Base-by-base conservation (phyloP, 1,140 invertebrate genomes). In the Drosophila orosa region DNA sequence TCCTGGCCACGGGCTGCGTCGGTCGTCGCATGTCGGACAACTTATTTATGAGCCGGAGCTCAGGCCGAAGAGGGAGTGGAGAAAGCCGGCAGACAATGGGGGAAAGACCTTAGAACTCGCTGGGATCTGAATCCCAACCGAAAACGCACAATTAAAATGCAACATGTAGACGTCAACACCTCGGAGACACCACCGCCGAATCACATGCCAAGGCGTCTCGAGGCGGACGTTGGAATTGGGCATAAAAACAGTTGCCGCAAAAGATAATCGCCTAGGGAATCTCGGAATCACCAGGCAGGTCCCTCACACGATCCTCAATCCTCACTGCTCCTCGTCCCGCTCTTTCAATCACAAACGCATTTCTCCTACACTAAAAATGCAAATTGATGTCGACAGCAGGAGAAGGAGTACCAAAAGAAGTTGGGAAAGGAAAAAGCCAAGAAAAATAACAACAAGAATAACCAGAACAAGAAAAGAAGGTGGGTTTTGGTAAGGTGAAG, bases 171-270 rank as follows among this genome's bases (percentile, higher is more conserved):
- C 76, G 73, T 84, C 84, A 87, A 87, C 84, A 87, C 84, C 83
- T 87, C 54, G 48, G 52, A 82, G 42, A 61, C 59, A 57, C 61
- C n/a, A n/a, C n/a, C n/a, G n/a, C n/a, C 74, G 54, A 68, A 52
- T 77, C 82, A 74, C 82, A 90, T 90, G 80, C 87, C 87, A 81
- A 90, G 77, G 83, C 68, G 87, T 90, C 73, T 81, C 74, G 48
- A 83, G 80, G 83, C 87, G 87, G 87, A 90, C 87, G 87, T 87
- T 80, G 65, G 83, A 84, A 87, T 87, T 89, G 84, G 83, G 84
- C 84, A 87, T 89, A 80, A 87, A 89, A 80, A 80, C 67, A 52
- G 77, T 66, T 84, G 75, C 83, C 83, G 84, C 83, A 63, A 82
- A 69, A 80, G 84, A 89, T 89, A 87, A 89, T 89, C 83, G 71